A percentile compares a stretch with the other conserved stretches of the same genome.
Evolutionary conservation across 92 coral and sea anemone species (phyloP).

Genomic region (Porites divaricata): DNA sequence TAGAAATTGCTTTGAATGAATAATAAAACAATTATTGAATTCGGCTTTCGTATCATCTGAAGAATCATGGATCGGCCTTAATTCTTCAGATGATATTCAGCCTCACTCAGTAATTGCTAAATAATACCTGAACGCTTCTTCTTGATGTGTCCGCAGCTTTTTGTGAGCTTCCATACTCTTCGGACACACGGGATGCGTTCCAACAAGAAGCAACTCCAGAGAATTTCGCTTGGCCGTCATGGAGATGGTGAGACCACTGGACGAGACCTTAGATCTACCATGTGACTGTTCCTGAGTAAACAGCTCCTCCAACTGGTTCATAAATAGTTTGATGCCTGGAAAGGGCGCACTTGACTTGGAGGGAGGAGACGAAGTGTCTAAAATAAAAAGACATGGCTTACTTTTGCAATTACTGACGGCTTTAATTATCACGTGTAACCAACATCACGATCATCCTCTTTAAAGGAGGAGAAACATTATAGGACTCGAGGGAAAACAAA

Average conservation of each 20-base stretch:
- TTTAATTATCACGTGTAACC: background rate
- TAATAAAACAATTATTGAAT: no score
- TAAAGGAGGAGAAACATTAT: no score
- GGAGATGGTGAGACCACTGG: conserved; percentile 29
- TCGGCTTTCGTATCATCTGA: no score
- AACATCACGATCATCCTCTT: background rate
- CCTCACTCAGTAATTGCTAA: no score
- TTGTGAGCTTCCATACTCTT: conserved; percentile 63
- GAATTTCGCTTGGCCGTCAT: conserved; percentile 53
- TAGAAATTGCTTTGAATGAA: no score
- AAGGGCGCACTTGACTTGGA: conserved; percentile 32
- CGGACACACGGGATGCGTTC: conserved; percentile 66
- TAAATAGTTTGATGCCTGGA: conserved; percentile 61
- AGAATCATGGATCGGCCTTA: no score
- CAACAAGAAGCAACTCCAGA: conserved; percentile 66
- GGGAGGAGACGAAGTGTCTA: background rate
- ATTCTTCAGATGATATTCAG: no score
- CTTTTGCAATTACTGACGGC: background rate
- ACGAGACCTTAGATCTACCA: conserved; percentile 12
- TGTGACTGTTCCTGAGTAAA: conserved; percentile 40
- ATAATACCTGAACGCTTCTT: conserved; percentile 59
- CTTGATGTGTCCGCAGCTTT: conserved; percentile 54
- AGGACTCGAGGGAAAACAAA: no score
- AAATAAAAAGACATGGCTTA: background rate
- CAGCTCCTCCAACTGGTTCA: conserved; percentile 58